Percentiles rank a stretch among this genome's conserved stretches.
Conservation (phyloP, 2,113 vertebrate genomes). For the Sturnira hondurensis region DNA sequence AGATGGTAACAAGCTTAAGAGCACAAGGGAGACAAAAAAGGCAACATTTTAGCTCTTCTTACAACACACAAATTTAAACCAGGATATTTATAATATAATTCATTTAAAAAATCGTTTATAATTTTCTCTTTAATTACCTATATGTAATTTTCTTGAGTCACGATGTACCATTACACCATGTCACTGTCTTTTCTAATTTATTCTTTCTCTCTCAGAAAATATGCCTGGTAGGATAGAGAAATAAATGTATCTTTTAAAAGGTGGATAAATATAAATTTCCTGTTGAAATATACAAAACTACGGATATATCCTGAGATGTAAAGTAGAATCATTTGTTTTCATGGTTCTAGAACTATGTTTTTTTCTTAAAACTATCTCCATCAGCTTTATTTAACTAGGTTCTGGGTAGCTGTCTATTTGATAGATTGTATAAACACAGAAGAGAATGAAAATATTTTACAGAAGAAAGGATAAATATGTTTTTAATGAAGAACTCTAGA, state of each 20-base stretch:
- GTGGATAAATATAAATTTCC: background rate
- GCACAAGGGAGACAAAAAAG: background rate
- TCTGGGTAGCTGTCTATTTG: background rate
- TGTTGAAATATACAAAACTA: background rate
- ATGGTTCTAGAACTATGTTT: background rate
- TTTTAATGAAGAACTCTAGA: background rate
- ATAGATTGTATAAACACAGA: background rate
- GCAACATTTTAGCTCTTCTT: background rate
- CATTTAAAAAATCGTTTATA: background rate
- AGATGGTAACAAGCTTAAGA: slow-evolving; percentile 46
- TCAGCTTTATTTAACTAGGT: background rate
- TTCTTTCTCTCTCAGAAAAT: background rate
- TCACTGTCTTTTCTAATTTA: background rate
- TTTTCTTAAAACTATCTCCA: background rate
- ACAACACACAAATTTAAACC: background rate
- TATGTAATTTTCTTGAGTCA: slow-evolving; percentile 24
- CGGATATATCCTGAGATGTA: background rate
- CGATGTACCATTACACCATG: background rate
- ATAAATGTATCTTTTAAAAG: slow-evolving; percentile 12
- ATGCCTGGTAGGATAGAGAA: background rate
- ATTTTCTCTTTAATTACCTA: background rate
- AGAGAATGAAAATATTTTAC: slow-evolving; percentile 8
- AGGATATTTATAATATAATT: slow-evolving; percentile 18
- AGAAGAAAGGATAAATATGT: background rate
- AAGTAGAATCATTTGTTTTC: slow-evolving; percentile 20